Base-by-base conservation (phyloP, 53 echinoderm and acorn worm genomes). In the Luidia sarsii region DNA sequence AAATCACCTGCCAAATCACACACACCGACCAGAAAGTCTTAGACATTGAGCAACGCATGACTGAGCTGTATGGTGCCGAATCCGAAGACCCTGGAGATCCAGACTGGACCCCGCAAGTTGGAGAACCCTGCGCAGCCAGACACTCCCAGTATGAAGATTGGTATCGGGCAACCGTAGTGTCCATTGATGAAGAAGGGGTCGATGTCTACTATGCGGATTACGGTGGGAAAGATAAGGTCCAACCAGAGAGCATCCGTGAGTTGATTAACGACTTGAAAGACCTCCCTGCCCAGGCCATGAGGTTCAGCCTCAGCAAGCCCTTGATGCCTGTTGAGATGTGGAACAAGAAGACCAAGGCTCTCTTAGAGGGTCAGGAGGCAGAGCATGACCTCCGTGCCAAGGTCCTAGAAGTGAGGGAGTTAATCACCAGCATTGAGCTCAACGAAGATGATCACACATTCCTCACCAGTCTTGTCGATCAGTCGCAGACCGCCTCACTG, bases 101-200 rank as follows among this genome's bases (percentile, higher is more conserved):
- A 4, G 25, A 11, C 30, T 77, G 77, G 77, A 22, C 61, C 16
- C 75, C 81, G 13, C 43, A 54, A 15, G 59, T 79, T 4, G 85
- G 87, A 11, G 85, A 89, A 37, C 84, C 91, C 27, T 94, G 94
- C 67, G 88, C 75, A 43, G 94, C 94, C 15, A 79, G 91, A 71
- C 91, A 91, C 65, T 91, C 91, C 0, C 82, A 75, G 20, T 91
- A 91, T 61, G 68, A 94, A 13, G 85, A 80, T 37, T 94, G 94
- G 94, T 94, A 91, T 48, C 55, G 94, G 70, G 94, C 94, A 41
- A 82, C 80, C 14, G 79, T 92, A 7, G 77, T 77, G 45, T 77
- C 77, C 8, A 4, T 77, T 30, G 77, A 77, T 48, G 45, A 77
- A 61, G 60, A 77, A 46, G 33, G 77, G 55, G 62, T 77, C 0